These are phyloP conservation scores for Martes martes DNA, from an alignment of 2,113 vertebrate genomes.

Conservation along the genomic window DNA sequence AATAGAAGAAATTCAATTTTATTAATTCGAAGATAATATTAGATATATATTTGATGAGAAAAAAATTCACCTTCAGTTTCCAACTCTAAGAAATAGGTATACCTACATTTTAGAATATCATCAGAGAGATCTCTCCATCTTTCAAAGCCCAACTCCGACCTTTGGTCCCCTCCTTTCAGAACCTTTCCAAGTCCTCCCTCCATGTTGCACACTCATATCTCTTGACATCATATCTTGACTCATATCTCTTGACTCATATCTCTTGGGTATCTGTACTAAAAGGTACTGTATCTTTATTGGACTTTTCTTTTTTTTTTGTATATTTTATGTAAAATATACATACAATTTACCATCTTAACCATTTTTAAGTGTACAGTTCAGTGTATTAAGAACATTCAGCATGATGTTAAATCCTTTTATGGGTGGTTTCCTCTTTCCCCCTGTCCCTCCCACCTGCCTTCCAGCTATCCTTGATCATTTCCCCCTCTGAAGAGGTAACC, in stretches of 20 bases:
- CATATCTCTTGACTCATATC: background rate
- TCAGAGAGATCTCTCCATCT: background rate
- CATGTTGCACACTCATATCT: background rate
- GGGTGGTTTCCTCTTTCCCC: no score
- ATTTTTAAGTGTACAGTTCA: background rate
- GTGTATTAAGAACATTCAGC: background rate
- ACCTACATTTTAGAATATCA: background rate
- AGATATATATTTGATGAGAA: background rate
- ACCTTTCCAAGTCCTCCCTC: background rate
- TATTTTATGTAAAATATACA: background rate
- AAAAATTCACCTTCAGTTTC: background rate
- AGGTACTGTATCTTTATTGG: background rate
- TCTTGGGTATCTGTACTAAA: background rate
- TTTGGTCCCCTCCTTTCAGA: background rate
- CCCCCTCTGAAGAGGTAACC: no score
- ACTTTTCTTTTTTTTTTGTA: background rate
- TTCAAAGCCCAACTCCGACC: background rate
- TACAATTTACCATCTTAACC: background rate
- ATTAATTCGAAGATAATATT: background rate
- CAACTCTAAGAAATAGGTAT: conserved; percentile 26
- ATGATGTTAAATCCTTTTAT: no score
- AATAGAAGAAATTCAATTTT: conserved; percentile 6
- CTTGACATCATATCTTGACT: background rate
- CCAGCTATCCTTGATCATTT: no score
- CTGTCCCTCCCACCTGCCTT: no score